A percentile compares a stretch with the other conserved stretches of the same genome.
phyloP scores from a whole-genome alignment of 2,113 vertebrate species.

The Athene cunicularia region DNA sequence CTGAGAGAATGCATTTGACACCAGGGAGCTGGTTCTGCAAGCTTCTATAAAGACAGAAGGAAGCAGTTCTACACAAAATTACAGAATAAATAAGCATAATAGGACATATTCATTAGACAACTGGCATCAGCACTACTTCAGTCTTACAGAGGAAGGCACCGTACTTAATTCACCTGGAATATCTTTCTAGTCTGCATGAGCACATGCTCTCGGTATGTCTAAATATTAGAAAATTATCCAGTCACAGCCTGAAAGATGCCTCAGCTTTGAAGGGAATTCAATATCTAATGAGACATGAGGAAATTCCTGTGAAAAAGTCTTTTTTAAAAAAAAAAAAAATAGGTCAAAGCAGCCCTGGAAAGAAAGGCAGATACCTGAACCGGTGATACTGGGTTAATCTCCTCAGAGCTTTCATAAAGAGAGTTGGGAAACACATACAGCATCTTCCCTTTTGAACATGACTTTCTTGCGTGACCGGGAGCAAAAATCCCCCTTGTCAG shows the following conservation, averaged over 20 bases:
- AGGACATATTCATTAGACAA: not conserved
- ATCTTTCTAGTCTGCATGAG: not conserved
- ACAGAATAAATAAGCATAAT: not conserved
- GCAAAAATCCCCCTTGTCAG: not conserved
- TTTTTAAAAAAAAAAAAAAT: no score
- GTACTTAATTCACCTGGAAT: not conserved
- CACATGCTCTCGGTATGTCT: not conserved
- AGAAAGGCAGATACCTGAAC: not conserved
- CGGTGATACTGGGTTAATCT: not conserved
- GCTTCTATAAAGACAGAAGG: not conserved
- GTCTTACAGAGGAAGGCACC: not conserved
- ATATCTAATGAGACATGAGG: not conserved
- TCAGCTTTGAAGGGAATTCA: not conserved
- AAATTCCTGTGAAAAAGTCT: not conserved
- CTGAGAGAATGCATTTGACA: not conserved
- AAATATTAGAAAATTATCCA: not conserved
- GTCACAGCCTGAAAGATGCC: not conserved
- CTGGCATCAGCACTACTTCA: not conserved
- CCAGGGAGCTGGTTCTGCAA: not conserved
- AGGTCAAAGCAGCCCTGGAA: not conserved
- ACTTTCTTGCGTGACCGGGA: rapidly evolving
- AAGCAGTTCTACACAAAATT: not conserved
- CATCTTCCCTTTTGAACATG: rapidly evolving
- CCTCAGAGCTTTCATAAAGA: not conserved
- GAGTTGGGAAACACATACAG: not conserved